Conservation (phyloP, 2,888 invertebrate genomes). For the Coenonympha arcania region DNA sequence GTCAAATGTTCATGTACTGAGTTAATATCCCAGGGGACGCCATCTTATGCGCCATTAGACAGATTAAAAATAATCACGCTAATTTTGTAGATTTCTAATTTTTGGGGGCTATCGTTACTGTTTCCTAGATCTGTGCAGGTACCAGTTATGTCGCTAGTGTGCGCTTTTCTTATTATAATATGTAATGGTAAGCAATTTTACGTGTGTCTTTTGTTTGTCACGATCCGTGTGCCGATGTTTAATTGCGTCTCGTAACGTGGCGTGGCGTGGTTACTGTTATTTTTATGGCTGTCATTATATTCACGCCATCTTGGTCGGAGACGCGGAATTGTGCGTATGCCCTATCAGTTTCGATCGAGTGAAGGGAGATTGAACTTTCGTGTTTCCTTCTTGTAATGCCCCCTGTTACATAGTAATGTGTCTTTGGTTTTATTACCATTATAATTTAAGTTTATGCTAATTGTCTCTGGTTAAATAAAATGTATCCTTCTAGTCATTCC, state of each 20-base stretch:
- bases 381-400: not conserved
- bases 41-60: no score
- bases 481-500: no score
- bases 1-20: no score
- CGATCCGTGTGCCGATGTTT: constrained; percentile 38
- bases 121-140: no score
- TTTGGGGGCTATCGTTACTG: no score
- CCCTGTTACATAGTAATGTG: no score
- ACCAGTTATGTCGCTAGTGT: not conserved
- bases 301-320: constrained; percentile 22
- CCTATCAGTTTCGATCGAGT: constrained; percentile 3
- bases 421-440: no score
- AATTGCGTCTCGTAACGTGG: constrained; percentile 25
- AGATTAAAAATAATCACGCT: no score
- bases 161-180: constrained; percentile 4
- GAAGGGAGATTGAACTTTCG: constrained; percentile 10
- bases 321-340: constrained; percentile 17
- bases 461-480: no score
- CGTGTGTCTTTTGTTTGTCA: constrained; percentile 50
- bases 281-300: constrained; percentile 31
- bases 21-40: no score
- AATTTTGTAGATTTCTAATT: no score
- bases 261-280: constrained; percentile 27
- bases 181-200: constrained; percentile 39
- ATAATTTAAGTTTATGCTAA: no score